Conservation (phyloP, 2,797 vertebrate species). For the Gorsachius magnificus region DNA sequence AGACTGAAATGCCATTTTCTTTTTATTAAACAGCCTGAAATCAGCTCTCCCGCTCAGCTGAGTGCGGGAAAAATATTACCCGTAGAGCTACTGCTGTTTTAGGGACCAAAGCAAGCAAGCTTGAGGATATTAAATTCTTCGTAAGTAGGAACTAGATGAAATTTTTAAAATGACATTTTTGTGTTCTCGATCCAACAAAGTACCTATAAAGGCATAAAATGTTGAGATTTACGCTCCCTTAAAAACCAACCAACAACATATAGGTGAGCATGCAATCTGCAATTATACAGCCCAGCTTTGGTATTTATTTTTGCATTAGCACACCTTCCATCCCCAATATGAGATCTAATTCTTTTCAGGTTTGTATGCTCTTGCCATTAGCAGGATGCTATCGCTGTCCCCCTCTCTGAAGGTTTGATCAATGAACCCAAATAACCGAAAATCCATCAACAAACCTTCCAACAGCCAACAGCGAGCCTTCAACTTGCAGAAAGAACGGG, state of each 20-base stretch:
- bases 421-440: neutral
- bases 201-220: neutral
- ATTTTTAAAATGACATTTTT: neutral
- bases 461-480: neutral
- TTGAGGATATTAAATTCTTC: neutral
- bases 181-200: neutral
- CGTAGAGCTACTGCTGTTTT: neutral
- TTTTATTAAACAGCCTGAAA: neutral
- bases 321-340: neutral
- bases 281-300: neutral
- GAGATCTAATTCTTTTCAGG: neutral
- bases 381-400: neutral
- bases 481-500: fast-evolving
- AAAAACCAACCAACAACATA: neutral
- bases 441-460: neutral
- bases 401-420: neutral
- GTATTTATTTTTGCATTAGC: neutral
- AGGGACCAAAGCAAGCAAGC: neutral
- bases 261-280: fast-evolving
- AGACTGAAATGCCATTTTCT: neutral
- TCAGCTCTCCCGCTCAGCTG: neutral
- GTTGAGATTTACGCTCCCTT: neutral
- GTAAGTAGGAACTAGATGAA: neutral
- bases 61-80: neutral
- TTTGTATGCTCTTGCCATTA: neutral